A percentile compares a stretch with the other conserved stretches of the same genome.
These are phyloP conservation scores for Macrosteles quadrilineatus DNA, from an alignment of 1,140 invertebrate species.

Conservation along the genomic window DNA sequence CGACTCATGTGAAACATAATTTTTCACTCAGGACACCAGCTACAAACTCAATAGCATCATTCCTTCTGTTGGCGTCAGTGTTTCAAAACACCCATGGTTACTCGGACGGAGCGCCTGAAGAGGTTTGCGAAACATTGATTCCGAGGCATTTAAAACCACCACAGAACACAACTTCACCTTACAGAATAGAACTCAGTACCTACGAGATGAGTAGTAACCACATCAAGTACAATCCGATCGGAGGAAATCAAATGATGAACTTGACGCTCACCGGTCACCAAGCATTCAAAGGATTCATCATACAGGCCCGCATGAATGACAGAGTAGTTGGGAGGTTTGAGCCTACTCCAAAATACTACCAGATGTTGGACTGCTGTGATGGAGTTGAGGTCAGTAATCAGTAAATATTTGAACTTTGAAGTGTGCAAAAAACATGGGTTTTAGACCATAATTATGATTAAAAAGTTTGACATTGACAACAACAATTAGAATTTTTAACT, in stretches of 20 bases:
- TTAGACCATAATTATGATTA: not conserved
- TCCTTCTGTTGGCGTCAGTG: too few species aligned
- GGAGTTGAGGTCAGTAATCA: slow-evolving; percentile 50
- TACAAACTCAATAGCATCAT: too few species aligned
- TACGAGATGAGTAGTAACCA: not conserved
- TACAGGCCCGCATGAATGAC: slow-evolving; percentile 54
- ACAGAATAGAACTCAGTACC: slow-evolving; percentile 51
- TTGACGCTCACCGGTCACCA: slow-evolving; percentile 52
- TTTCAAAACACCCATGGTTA: slow-evolving; percentile 23
- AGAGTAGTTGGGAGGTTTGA: slow-evolving; percentile 54
- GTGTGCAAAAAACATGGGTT: not conserved
- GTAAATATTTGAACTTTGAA: not conserved
- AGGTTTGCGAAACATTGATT: slow-evolving; percentile 55
- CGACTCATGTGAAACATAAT: too few species aligned
- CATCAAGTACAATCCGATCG: slow-evolving; percentile 47
- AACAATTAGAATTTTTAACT: not conserved
- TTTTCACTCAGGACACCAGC: too few species aligned
- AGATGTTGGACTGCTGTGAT: slow-evolving; percentile 51
- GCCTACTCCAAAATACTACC: slow-evolving; percentile 45
- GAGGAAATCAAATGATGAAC: slow-evolving; percentile 44
- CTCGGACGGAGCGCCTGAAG: slow-evolving; percentile 51
- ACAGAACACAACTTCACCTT: slow-evolving; percentile 51
- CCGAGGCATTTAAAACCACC: slow-evolving; percentile 53
- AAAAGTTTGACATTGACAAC: not conserved
- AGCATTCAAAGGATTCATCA: slow-evolving; percentile 56